Evolutionary conservation across 1,140 invertebrate genomes (phyloP), one percentile per base, ranked within the genome.

Genomic region (Magallana gigas): DNA sequence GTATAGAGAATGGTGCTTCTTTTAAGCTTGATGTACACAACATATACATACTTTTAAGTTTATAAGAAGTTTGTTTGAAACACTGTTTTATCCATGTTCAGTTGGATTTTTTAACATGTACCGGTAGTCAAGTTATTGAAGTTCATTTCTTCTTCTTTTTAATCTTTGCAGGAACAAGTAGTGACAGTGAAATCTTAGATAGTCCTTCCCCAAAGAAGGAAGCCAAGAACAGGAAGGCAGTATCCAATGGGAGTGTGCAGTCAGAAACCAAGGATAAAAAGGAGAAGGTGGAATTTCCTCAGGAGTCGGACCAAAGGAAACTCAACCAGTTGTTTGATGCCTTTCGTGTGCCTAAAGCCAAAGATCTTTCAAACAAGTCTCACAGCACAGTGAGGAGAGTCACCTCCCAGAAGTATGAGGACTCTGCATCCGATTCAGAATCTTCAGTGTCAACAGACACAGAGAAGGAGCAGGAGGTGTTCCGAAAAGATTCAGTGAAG

Each of bases 251-350:
- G 36, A 76, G 23, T 76, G 18, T 76, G 68, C 68, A 76, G 23
- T 76, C 68, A 29, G 68, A 76, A 1, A 8, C 18, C 8, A 76
- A 76, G 14, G 68, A 76, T 11, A 76, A 76, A 12, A 76, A 76
- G 23, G 84, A 87, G 18, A 62, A 89, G n/a, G 83, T 89, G 62
- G 88, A 86, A 48, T 90, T 85, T 71, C 89, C 91, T 12, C 85
- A 89, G 64, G 88, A 90, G 16, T 88, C 89, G 5, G 89, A 91
- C 84, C 88, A 87, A 36, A 87, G 80, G 23, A 87, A 88, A 62
- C 86, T 91, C 59, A 88, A 83, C 71, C 84, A 88, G 18, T 83
- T 91, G 71, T 89, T 91, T 84, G 88, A 90, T 29, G 83, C 90
- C 29, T 88, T 91, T 85, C 87, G 86, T 85, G 29, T 87, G 18